A percentile compares a stretch with the other conserved stretches of the same genome.
Conservation (phyloP, 2,113 vertebrate genomes). For the Catharus fuscescens region DNA sequence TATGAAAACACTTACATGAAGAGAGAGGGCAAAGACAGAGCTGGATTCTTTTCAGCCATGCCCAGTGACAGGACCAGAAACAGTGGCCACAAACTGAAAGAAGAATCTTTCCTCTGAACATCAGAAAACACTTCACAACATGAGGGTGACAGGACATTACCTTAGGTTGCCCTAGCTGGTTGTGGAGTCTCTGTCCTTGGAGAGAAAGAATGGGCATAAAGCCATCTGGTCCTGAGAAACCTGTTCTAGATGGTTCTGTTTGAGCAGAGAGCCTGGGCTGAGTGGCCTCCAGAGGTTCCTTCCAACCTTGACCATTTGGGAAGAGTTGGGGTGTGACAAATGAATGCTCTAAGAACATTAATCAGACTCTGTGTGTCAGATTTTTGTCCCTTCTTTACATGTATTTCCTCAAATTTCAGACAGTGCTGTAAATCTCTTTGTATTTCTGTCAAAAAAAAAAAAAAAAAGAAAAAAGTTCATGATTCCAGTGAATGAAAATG, state of each 20-base stretch:
- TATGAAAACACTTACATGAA: neutral
- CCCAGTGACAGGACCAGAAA: neutral
- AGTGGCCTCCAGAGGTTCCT: neutral
- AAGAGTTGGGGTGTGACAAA: accelerated
- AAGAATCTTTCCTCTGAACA: neutral
- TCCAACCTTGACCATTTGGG: neutral
- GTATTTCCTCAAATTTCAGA: neutral
- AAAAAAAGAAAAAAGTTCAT: neutral
- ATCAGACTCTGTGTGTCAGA: neutral
- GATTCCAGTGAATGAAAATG: neutral
- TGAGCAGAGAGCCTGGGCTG: neutral
- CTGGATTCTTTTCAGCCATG: accelerated
- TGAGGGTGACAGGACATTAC: neutral
- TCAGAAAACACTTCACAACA: neutral
- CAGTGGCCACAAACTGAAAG: neutral
- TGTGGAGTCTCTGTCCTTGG: neutral
- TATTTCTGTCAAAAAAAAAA: neutral
- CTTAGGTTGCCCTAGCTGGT: neutral
- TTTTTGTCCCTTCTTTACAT: neutral
- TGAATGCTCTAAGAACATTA: neutral
- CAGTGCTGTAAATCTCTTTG: neutral
- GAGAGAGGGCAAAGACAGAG: neutral
- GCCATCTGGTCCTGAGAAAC: neutral
- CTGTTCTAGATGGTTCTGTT: neutral
- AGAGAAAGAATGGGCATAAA: neutral